Conservation (phyloP, 2,797 vertebrate genomes). For the Sylvilagus floridanus region DNA sequence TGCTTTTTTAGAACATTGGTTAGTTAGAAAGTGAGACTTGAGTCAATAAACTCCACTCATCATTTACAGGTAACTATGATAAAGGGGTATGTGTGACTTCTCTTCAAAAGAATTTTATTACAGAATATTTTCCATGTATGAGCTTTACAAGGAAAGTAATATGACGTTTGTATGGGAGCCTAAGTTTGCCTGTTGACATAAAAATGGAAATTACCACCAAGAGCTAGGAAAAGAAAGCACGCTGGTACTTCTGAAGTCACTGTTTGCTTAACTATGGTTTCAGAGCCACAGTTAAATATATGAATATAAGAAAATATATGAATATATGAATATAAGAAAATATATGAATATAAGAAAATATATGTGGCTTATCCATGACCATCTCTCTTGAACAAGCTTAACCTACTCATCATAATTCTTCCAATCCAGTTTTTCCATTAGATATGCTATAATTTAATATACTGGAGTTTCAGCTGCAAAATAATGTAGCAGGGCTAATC, state of each 20-base stretch:
- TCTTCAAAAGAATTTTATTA: constrained; percentile 31
- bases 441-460: neutral
- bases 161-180: neutral
- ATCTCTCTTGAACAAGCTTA: neutral
- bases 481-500: neutral
- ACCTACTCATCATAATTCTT: neutral
- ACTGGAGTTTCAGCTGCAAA: neutral
- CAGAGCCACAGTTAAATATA: neutral
- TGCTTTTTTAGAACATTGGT: neutral
- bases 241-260: neutral
- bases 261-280: neutral
- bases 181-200: neutral
- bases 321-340: neutral
- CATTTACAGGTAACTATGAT: neutral
- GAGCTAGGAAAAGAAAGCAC: neutral
- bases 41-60: neutral
- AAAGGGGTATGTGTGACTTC: neutral
- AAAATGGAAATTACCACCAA: neutral
- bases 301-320: neutral
- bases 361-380: neutral
- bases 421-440: neutral
- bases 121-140: neutral
- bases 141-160: constrained; percentile 1
- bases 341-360: neutral
- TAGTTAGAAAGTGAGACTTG: neutral